Percentiles rank a stretch among this genome's conserved stretches.
These are phyloP conservation scores for Carcharodon carcharias DNA, from an alignment of 2,797 vertebrate genomes.

Conservation along the genomic window DNA sequence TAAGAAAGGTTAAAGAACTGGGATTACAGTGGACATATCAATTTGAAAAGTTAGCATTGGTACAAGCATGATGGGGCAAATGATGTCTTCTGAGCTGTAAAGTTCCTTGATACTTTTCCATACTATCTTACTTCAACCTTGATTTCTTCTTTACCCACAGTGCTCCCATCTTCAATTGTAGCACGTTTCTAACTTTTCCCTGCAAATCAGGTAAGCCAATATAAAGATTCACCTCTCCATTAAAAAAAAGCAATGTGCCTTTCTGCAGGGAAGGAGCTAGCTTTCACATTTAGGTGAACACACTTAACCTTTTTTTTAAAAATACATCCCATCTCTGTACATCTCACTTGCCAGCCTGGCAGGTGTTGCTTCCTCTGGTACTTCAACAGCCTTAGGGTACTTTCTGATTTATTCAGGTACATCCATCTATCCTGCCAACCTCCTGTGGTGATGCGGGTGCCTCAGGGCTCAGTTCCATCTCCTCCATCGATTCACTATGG, in stretches of 20 bases:
- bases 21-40: neutral
- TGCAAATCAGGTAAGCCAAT: neutral
- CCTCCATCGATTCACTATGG: neutral
- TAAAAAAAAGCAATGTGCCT: conserved; percentile 55
- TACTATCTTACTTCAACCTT: neutral
- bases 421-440: conserved; percentile 52
- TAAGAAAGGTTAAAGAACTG: neutral
- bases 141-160: neutral
- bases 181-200: neutral
- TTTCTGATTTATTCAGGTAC: conserved; percentile 56
- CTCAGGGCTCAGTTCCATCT: conserved; percentile 19
- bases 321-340: conserved; percentile 44
- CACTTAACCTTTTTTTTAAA: conserved; percentile 63
- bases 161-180: neutral
- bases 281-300: conserved; percentile 60
- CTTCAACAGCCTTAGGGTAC: conserved; percentile 53
- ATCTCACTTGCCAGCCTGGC: conserved; percentile 54
- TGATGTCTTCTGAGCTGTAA: neutral
- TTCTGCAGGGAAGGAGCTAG: conserved; percentile 46
- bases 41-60: neutral
- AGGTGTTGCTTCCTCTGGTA: conserved; percentile 57
- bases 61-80: neutral
- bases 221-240: neutral
- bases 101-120: neutral
- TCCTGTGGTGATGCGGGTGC: conserved; percentile 37